Conservation (phyloP, 2,797 vertebrate species). For the Centropyge bicolor region DNA sequence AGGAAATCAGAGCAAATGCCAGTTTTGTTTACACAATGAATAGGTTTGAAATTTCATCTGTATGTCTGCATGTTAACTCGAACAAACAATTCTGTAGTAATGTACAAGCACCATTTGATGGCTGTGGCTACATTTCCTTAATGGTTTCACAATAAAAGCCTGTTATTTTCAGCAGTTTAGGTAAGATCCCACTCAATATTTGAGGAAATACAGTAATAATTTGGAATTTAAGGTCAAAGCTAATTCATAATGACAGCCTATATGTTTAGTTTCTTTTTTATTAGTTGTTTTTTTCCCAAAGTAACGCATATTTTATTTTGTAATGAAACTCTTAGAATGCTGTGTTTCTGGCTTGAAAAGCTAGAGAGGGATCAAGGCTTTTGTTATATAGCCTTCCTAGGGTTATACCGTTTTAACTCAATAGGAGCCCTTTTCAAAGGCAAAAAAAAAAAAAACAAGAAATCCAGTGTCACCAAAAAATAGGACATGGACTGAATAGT, state of each 20-base stretch:
- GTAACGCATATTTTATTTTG: background rate
- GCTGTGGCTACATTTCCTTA: too few species aligned
- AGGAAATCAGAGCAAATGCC: background rate
- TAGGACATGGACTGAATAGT: conserved; percentile 32
- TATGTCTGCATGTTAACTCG: too few species aligned
- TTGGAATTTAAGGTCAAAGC: background rate
- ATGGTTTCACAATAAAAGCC: too few species aligned
- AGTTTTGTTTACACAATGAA: background rate
- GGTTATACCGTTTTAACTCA: conserved; percentile 43
- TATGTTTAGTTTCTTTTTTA: too few species aligned
- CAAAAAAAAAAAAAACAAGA: conserved; percentile 22
- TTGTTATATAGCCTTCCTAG: conserved; percentile 3
- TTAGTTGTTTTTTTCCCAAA: background rate
- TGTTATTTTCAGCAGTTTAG: too few species aligned
- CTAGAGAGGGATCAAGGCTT: conserved; percentile 19
- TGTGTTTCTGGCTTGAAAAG: conserved; percentile 7
- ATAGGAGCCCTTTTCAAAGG: conserved; percentile 38
- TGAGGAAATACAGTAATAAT: background rate
- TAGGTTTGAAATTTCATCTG: background rate
- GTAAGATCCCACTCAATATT: too few species aligned
- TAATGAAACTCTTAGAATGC: background rate
- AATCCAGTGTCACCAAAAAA: conserved; percentile 30
- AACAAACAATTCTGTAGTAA: too few species aligned
- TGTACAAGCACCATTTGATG: too few species aligned
- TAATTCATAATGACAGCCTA: background rate